A percentile compares a stretch with the other conserved stretches of the same genome.
Conservation (phyloP, 2,888 invertebrate genomes). For the Macrosiphum euphorbiae region DNA sequence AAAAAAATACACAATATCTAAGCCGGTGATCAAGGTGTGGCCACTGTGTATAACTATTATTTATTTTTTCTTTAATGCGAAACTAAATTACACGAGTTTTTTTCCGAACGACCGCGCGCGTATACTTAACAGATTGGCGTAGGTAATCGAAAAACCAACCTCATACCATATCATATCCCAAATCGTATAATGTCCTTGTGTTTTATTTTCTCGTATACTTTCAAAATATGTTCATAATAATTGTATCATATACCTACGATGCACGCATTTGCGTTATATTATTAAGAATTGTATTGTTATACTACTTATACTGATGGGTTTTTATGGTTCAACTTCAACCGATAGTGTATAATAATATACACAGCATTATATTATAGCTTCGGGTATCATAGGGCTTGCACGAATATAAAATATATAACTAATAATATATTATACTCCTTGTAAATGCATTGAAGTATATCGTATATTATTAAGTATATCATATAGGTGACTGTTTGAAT, state of each 20-base stretch:
- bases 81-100: conserved; percentile 26
- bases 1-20: not conserved
- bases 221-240: not conserved
- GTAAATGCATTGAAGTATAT: not conserved
- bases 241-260: not conserved
- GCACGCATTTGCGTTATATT: not conserved
- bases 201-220: not conserved
- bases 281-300: not conserved
- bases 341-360: not conserved
- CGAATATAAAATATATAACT: not conserved
- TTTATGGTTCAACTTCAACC: not conserved
- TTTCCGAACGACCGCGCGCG: not conserved
- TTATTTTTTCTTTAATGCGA: not conserved
- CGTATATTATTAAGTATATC: not conserved
- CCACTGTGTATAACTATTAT: not conserved
- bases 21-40: conserved; percentile 25
- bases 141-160: conserved; percentile 35
- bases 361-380: not conserved
- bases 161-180: not conserved
- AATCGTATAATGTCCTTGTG: not conserved
- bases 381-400: not conserved
- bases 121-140: not conserved
- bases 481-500: not conserved
- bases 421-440: not conserved
- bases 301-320: not conserved